Percentiles rank a stretch among this genome's conserved stretches.
These are phyloP conservation scores for Cryptocheilus praepositus DNA, from an alignment of 2,888 invertebrate genomes.

Conservation along the genomic window DNA sequence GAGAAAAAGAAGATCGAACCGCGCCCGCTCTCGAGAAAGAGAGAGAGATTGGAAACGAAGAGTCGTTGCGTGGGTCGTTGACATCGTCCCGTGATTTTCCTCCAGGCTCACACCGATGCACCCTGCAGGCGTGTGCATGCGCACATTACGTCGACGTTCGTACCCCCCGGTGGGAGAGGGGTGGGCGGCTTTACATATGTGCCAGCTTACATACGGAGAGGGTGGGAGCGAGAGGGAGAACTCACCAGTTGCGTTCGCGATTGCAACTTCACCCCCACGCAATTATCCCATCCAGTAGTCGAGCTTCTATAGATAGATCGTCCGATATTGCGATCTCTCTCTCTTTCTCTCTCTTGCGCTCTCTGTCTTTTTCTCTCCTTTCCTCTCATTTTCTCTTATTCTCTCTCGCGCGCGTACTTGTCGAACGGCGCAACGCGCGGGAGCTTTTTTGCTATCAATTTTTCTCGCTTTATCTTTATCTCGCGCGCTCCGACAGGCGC, in stretches of 20 bases:
- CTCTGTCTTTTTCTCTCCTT: slow-evolving; percentile 20
- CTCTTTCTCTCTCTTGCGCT: slow-evolving; percentile 20
- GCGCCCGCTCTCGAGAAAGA: too few relatives aligned
- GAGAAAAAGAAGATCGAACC: slow-evolving; percentile 22
- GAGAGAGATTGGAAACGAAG: slow-evolving; percentile 47
- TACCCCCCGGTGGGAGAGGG: slow-evolving; percentile 34
- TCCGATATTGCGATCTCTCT: slow-evolving; percentile 34
- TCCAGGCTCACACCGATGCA: slow-evolving; percentile 62
- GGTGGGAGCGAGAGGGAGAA: slow-evolving; percentile 7
- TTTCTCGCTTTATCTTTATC: slow-evolving; percentile 25
- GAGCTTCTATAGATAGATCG: slow-evolving; percentile 63
- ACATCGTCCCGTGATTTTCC: slow-evolving; percentile 71
- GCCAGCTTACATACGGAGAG: neutral
- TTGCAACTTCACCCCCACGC: slow-evolving; percentile 60
- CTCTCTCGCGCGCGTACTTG: neutral
- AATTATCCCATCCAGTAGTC: slow-evolving; percentile 62
- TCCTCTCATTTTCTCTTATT: neutral
- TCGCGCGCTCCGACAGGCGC: neutral
- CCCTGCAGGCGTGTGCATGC: slow-evolving; percentile 48
- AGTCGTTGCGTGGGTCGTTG: slow-evolving; percentile 62
- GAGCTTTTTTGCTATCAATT: slow-evolving; percentile 24
- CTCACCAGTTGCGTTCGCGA: slow-evolving; percentile 57
- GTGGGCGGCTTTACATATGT: slow-evolving; percentile 1
- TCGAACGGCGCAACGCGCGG: neutral
- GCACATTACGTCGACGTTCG: slow-evolving; percentile 45